Evolutionary conservation across 2,113 vertebrate species (phyloP).

Genomic region (Oplegnathus fasciatus): DNA sequence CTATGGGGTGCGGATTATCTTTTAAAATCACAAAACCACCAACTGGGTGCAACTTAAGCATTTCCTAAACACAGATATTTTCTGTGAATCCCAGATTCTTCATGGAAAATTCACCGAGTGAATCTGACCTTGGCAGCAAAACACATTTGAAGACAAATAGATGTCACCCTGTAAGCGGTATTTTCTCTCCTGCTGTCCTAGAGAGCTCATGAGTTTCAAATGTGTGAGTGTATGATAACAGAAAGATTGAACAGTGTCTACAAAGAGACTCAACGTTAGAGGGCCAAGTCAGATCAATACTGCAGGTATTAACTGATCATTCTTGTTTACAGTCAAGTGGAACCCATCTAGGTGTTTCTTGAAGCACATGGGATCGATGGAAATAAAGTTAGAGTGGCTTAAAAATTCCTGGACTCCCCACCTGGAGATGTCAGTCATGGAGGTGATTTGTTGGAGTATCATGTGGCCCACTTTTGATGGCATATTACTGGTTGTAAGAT

Average conservation of each 20-base stretch:
- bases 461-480: slow-evolving; percentile 23
- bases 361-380: slow-evolving; percentile 70
- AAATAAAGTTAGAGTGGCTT: slow-evolving; percentile 70
- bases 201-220: slow-evolving; percentile 39
- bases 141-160: slow-evolving; percentile 38
- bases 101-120: slow-evolving; percentile 5
- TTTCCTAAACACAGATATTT: slow-evolving; percentile 39
- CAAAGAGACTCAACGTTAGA: slow-evolving; percentile 58
- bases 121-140: slow-evolving; percentile 57
- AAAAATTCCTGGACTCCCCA: slow-evolving; percentile 60
- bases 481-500: slow-evolving; percentile 22
- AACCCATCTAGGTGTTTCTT: slow-evolving; percentile 59
- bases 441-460: slow-evolving; percentile 38
- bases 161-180: slow-evolving; percentile 18
- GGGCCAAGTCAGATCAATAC: slow-evolving; percentile 71
- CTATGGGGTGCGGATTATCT: slow-evolving; percentile 29
- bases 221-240: slow-evolving; percentile 65
- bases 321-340: slow-evolving; percentile 73
- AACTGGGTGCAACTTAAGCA: slow-evolving; percentile 35
- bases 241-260: slow-evolving; percentile 64
- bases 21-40: slow-evolving; percentile 53
- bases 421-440: slow-evolving; percentile 58
- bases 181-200: slow-evolving; percentile 14
- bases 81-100: slow-evolving; percentile 11
- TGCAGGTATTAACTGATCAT: slow-evolving; percentile 66